A percentile compares a stretch with the other conserved stretches of the same genome.
phyloP scores from a whole-genome alignment of 2,113 vertebrate genomes.

The Rousettus leschenaultii region DNA sequence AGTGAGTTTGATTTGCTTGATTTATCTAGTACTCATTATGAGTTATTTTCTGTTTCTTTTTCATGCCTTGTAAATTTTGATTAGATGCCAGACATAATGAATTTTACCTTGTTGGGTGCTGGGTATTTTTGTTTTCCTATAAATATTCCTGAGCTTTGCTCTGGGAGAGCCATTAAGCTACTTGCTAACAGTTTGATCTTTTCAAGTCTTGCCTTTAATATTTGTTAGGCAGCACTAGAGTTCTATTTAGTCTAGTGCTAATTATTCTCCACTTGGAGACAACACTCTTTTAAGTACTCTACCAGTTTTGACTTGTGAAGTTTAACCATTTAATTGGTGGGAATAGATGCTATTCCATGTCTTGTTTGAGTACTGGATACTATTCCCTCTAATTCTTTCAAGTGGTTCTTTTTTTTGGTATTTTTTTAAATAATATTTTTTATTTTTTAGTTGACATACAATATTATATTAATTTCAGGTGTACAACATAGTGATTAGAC shows the following conservation, averaged over 20 bases:
- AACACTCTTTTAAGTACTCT: neutral
- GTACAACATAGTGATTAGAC: no score
- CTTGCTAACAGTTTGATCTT: neutral
- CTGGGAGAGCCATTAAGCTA: neutral
- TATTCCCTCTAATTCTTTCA: neutral
- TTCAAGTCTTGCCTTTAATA: neutral
- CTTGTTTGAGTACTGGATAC: neutral
- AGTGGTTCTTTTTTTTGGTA: neutral
- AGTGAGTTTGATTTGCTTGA: neutral
- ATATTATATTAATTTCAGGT: no score
- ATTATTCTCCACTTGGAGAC: neutral
- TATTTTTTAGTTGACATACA: no score
- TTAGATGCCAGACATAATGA: neutral
- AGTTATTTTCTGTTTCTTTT: conserved; percentile 2
- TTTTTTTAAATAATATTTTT: no score
- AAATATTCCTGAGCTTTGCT: neutral
- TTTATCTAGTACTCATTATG: neutral
- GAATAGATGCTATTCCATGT: neutral
- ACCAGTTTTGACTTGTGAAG: neutral
- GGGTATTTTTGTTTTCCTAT: neutral
- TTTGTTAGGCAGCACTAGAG: neutral
- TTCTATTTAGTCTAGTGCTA: neutral
- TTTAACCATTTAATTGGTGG: neutral
- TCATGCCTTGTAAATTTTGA: neutral
- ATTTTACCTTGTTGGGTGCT: neutral